A percentile compares a stretch with the other conserved stretches of the same genome.
These are phyloP conservation scores for Lepisosteus oculatus DNA, from an alignment of 2,113 vertebrate species.

Conservation along the genomic window DNA sequence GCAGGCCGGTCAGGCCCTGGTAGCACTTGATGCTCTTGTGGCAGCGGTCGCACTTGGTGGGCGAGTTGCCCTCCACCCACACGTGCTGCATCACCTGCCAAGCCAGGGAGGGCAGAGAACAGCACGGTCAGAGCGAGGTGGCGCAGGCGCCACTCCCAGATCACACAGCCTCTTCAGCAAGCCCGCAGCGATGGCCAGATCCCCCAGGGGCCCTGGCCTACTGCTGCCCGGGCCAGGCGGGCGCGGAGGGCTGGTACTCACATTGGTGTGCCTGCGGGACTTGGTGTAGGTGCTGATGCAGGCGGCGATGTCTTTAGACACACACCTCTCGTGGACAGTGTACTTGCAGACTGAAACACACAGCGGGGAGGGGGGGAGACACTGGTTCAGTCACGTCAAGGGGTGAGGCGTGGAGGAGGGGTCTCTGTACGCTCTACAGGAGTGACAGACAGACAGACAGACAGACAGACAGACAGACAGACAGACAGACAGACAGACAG, in stretches of 20 bases:
- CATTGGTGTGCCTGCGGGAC: conserved; percentile 77
- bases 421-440: no score
- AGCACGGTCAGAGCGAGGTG: no score
- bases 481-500: neutral
- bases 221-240: neutral
- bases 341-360: conserved; percentile 85
- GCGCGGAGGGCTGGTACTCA: conserved; percentile 53
- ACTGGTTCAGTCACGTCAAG: neutral
- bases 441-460: neutral
- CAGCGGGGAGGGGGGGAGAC: neutral
- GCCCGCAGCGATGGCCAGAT: no score
- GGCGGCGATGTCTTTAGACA: conserved; percentile 84
- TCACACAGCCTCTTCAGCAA: no score
- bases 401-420: neutral
- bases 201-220: no score
- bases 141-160: no score
- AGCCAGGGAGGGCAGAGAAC: conserved; percentile 20
- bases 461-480: neutral
- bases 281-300: conserved; percentile 92
- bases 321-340: conserved; percentile 88
- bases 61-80: conserved; percentile 92
- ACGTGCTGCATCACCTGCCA: conserved; percentile 87
- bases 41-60: conserved; percentile 86
- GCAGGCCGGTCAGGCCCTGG: conserved; percentile 87
- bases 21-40: conserved; percentile 94